A percentile compares a stretch with the other conserved stretches of the same genome.
Conservation (phyloP, 1,140 invertebrate species). For the Drosophila burlai region DNA sequence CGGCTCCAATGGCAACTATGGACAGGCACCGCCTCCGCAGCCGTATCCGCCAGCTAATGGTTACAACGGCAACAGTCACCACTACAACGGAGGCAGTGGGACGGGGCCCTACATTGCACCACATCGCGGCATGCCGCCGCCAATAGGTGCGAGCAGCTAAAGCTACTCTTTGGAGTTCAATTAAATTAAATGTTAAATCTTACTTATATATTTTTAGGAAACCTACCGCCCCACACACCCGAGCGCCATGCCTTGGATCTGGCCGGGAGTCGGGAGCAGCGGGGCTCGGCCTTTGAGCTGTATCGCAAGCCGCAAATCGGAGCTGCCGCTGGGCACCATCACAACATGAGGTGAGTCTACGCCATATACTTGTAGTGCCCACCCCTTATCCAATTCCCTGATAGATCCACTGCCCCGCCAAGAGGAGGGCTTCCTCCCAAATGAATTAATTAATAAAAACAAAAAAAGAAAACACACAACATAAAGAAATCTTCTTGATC, state of each 20-base stretch:
- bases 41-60: slow-evolving; percentile 69
- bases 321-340: slow-evolving; percentile 86
- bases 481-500: slow-evolving; percentile 26
- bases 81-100: slow-evolving; percentile 80
- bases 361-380: slow-evolving; percentile 11
- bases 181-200: not conserved
- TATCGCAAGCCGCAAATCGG: slow-evolving; percentile 93
- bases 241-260: slow-evolving; percentile 88
- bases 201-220: slow-evolving; percentile 49
- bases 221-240: slow-evolving; percentile 77
- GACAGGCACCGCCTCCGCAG: slow-evolving; percentile 65
- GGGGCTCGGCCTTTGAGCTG: slow-evolving; percentile 97
- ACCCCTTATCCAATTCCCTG: not conserved
- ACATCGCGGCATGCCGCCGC: slow-evolving; percentile 86
- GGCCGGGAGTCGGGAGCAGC: slow-evolving; percentile 94
- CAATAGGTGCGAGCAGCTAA: slow-evolving; percentile 62
- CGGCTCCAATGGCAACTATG: slow-evolving; percentile 66
- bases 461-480: slow-evolving; percentile 9
- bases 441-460: not conserved
- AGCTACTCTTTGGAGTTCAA: not conserved
- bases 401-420: slow-evolving; percentile 15
- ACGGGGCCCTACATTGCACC: slow-evolving; percentile 85
- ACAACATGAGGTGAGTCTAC: slow-evolving; percentile 90
- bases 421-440: not conserved
- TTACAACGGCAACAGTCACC: slow-evolving; percentile 80